Evolutionary conservation across 92 coral and sea anemone genomes (phyloP).

Genomic region (Chrysogorgia sp.): DNA sequence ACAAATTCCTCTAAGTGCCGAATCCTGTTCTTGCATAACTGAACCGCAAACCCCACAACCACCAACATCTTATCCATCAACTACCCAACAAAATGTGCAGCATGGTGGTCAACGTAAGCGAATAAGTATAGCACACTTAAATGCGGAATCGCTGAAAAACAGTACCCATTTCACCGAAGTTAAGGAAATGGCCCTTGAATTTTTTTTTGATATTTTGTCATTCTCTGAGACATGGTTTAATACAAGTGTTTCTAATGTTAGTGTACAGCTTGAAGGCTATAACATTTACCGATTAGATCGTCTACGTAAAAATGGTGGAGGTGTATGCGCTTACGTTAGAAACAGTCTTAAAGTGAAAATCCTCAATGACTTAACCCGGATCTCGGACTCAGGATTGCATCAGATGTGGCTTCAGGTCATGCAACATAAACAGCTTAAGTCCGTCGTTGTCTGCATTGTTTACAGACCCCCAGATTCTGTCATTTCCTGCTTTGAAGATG

Average conservation of each 20-base stretch:
- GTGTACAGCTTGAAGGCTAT: constrained; percentile 33
- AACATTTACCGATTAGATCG: constrained; percentile 37
- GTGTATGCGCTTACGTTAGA: constrained; percentile 33
- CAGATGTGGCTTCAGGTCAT: constrained; percentile 32
- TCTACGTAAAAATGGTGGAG: constrained; percentile 9
- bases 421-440: constrained; percentile 16
- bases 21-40: too few relatives aligned
- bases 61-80: too few relatives aligned
- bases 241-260: constrained; percentile 26
- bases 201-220: constrained; percentile 17
- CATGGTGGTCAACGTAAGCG: constrained; percentile 3
- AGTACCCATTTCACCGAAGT: neutral
- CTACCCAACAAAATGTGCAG: too few relatives aligned
- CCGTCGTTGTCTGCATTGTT: constrained; percentile 35
- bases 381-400: constrained; percentile 20
- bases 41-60: too few relatives aligned
- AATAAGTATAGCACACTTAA: neutral
- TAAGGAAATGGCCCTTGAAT: neutral
- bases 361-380: constrained; percentile 24
- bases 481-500: too few relatives aligned
- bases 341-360: constrained; percentile 10
- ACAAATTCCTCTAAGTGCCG: too few relatives aligned
- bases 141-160: constrained; percentile 7
- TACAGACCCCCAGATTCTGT: constrained; percentile 29
- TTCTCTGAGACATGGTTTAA: constrained; percentile 39